Percentiles rank a stretch among this genome's conserved stretches.
Evolutionary conservation across 2,797 vertebrate species (phyloP).

Genomic region (Peromyscus attwateri): DNA sequence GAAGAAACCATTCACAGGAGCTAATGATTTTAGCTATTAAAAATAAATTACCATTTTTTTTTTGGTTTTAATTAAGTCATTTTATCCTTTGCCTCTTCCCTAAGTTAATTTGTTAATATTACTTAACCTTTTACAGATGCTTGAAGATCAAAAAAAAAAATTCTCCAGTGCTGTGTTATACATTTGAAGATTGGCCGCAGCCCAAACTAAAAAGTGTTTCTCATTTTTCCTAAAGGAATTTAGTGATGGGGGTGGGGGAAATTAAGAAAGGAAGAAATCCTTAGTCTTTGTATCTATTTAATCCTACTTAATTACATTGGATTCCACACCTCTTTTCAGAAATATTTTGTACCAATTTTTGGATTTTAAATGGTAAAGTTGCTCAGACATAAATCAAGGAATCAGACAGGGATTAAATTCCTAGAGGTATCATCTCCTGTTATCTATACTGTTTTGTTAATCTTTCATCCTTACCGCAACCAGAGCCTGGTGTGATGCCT

Average conservation of each 20-base stretch:
- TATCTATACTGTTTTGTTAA: neutral
- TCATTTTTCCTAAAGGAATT: neutral
- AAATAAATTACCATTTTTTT: constrained; percentile 50
- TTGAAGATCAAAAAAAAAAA: neutral
- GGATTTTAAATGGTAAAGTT: neutral
- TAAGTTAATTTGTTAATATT: constrained; percentile 64
- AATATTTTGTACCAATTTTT: neutral
- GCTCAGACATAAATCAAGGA: neutral
- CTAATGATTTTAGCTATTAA: constrained; percentile 29
- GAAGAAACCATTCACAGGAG: neutral
- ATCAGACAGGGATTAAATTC: neutral
- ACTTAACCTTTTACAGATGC: constrained; percentile 1
- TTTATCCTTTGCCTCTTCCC: constrained; percentile 39
- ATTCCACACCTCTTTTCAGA: neutral
- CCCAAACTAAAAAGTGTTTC: neutral
- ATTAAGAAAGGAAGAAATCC: neutral
- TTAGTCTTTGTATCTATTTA: neutral
- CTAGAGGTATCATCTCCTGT: neutral
- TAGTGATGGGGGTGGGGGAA: neutral
- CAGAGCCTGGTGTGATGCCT: neutral
- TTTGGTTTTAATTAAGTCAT: constrained; percentile 47
- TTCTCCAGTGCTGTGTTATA: neutral
- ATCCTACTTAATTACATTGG: constrained; percentile 19
- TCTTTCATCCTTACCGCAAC: neutral
- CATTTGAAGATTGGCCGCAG: constrained; percentile 43